Conservation (phyloP, 2,888 invertebrate genomes). For the Phoenoteleia sp. region DNA sequence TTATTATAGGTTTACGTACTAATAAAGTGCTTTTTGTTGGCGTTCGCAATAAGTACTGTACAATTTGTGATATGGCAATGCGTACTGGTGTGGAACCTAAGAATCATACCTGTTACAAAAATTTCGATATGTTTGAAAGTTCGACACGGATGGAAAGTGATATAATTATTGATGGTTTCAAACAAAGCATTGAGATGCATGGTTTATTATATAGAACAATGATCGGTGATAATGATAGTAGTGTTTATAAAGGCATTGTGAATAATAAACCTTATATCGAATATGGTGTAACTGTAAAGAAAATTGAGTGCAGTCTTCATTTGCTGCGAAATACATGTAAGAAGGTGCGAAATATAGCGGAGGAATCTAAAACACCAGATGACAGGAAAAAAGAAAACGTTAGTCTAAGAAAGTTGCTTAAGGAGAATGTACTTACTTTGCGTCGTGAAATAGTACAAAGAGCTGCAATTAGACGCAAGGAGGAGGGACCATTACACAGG, state of each 20-base stretch:
- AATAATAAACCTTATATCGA: slow-evolving; percentile 40
- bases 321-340: slow-evolving; percentile 74
- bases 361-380: background rate
- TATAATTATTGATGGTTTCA: slow-evolving; percentile 72
- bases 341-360: slow-evolving; percentile 5
- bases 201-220: slow-evolving; percentile 49
- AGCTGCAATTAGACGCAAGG: background rate
- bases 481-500: background rate
- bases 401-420: background rate
- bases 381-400: background rate
- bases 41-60: no score
- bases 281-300: slow-evolving; percentile 42
- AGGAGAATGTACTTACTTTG: background rate
- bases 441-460: background rate
- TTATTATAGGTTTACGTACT: slow-evolving; percentile 66
- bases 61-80: slow-evolving; percentile 47
- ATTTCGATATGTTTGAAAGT: slow-evolving; percentile 72
- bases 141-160: slow-evolving; percentile 78
- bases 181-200: slow-evolving; percentile 62
- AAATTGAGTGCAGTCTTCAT: slow-evolving; percentile 78
- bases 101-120: slow-evolving; percentile 71
- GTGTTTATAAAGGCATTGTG: slow-evolving; percentile 32
- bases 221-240: slow-evolving; percentile 60
- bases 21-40: slow-evolving; percentile 75
- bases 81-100: background rate